Evolutionary conservation across 2,113 vertebrate genomes (phyloP).

Genomic region (Gopherus evgoodei): DNA sequence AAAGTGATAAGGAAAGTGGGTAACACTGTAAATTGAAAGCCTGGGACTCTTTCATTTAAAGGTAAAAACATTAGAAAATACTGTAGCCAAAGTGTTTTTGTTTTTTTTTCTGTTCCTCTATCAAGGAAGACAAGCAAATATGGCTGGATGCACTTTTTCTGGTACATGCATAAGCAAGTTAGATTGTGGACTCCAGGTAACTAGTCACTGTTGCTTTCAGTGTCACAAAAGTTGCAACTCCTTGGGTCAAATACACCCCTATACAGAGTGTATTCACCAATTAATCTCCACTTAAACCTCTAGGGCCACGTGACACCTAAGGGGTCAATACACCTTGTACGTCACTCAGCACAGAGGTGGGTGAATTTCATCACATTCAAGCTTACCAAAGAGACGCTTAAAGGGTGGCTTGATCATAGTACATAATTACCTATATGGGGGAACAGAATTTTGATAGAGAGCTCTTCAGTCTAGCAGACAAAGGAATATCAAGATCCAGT

Average conservation of each 20-base stretch:
- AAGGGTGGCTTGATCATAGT: not conserved
- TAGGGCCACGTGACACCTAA: rapidly evolving
- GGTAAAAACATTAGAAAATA: not conserved
- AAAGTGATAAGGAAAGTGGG: not conserved
- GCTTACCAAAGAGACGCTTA: not conserved
- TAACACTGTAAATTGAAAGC: not conserved
- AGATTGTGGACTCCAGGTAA: not conserved
- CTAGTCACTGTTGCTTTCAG: not conserved
- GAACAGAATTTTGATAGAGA: rapidly evolving
- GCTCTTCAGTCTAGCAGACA: not conserved
- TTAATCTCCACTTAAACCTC: not conserved
- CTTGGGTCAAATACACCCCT: not conserved
- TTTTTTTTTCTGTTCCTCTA: not conserved
- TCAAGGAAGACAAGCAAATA: not conserved
- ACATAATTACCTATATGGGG: not conserved
- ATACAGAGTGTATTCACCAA: rapidly evolving
- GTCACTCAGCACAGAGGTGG: not conserved
- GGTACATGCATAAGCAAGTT: rapidly evolving
- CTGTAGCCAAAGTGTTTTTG: not conserved
- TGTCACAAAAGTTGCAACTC: not conserved
- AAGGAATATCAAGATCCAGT: not conserved
- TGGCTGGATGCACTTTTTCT: not conserved
- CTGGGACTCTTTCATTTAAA: no score
- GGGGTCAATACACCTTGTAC: not conserved
- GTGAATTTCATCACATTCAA: not conserved